Percentiles rank a stretch among this genome's conserved stretches.
phyloP scores from a whole-genome alignment of 1,140 invertebrate genomes.

The Thaumatotibia leucotreta region DNA sequence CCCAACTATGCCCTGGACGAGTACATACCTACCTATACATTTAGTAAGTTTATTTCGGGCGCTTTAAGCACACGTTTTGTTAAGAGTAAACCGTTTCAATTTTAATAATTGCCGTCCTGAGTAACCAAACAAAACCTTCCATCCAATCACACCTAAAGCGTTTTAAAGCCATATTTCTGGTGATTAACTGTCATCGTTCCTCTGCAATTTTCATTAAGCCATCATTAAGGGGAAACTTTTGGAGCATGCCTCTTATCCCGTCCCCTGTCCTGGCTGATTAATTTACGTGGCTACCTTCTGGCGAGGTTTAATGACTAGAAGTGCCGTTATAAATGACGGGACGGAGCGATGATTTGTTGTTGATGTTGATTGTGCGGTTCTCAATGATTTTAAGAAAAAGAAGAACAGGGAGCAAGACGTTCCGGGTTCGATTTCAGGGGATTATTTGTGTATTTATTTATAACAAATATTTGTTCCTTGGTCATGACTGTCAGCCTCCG shows the following conservation, averaged over 20 bases:
- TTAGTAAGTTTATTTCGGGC: too few relatives aligned
- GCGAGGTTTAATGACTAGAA: neutral
- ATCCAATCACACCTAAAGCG: slow-evolving; percentile 5
- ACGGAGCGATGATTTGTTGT: neutral
- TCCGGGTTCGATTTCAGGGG: too few relatives aligned
- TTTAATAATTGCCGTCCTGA: too few relatives aligned
- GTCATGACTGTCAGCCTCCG: too few relatives aligned
- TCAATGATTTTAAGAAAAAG: neutral
- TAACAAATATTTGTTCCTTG: too few relatives aligned
- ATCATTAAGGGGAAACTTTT: slow-evolving; percentile 40
- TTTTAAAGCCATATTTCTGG: slow-evolving; percentile 23
- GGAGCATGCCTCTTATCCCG: slow-evolving; percentile 28
- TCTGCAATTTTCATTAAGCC: slow-evolving; percentile 45
- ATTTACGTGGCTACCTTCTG: slow-evolving; percentile 17
- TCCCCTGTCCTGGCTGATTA: slow-evolving; percentile 26
- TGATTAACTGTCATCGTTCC: slow-evolving; percentile 40
- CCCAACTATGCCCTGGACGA: too few relatives aligned
- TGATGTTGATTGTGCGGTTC: neutral
- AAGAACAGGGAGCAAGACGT: too few relatives aligned
- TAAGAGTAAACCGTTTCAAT: too few relatives aligned
- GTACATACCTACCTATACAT: too few relatives aligned
- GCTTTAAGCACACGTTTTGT: too few relatives aligned
- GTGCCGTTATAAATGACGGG: slow-evolving; percentile 3
- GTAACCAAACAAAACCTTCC: too few relatives aligned
- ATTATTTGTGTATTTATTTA: too few relatives aligned